Evolutionary conservation across 2,888 invertebrate genomes (phyloP).

Genomic region (Leptodirus hochenwartii): DNA sequence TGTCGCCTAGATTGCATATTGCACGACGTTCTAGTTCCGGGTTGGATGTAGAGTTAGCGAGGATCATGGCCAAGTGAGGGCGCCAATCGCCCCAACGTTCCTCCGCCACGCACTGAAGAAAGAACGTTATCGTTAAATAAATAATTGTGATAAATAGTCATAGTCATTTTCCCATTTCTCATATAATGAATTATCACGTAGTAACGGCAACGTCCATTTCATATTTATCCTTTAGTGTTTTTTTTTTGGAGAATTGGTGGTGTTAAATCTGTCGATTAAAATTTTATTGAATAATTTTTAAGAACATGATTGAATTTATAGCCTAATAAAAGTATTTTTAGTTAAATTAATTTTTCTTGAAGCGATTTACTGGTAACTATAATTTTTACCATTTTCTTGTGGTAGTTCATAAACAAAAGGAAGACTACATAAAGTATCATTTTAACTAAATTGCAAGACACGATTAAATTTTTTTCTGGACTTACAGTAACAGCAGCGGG

Average conservation of each 20-base stretch:
- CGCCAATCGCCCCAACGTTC: slow-evolving; percentile 87
- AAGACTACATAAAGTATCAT: slow-evolving; percentile 4
- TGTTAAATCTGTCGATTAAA: no score
- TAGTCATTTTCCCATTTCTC: no score
- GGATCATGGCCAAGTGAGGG: slow-evolving; percentile 88
- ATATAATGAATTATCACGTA: no score
- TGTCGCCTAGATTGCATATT: slow-evolving; percentile 58
- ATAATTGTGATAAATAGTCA: no score
- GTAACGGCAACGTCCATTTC: no score
- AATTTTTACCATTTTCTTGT: background rate
- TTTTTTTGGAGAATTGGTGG: no score
- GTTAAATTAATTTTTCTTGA: background rate
- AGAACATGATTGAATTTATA: slow-evolving; percentile 2
- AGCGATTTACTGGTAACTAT: slow-evolving; percentile 1
- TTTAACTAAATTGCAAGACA: no score
- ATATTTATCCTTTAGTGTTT: no score
- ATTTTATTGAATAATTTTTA: no score
- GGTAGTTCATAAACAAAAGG: slow-evolving; percentile 1
- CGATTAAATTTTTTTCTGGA: no score
- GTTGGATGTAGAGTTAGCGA: slow-evolving; percentile 63
- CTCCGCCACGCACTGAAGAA: slow-evolving; percentile 41
- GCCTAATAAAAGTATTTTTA: background rate
- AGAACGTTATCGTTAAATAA: background rate
- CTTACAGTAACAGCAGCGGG: slow-evolving; percentile 58
- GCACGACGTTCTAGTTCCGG: slow-evolving; percentile 63